These are phyloP conservation scores for Athripsodes cinereus DNA, from an alignment of 2,888 invertebrate species.

Conservation along the genomic window DNA sequence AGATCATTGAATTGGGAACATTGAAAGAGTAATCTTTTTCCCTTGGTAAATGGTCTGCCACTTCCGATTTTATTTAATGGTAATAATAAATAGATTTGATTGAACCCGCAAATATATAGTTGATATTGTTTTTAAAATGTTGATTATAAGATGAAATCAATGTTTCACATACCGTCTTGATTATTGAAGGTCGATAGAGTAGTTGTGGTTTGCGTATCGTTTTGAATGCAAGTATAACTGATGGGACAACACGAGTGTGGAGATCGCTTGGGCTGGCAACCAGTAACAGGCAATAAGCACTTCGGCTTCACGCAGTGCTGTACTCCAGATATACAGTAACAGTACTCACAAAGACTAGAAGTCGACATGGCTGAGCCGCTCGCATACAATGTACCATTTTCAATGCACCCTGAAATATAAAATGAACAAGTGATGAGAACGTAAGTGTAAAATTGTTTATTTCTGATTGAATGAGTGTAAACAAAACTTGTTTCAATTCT, in stretches of 20 bases:
- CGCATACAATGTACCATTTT: conserved; percentile 66
- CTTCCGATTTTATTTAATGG: too few relatives aligned
- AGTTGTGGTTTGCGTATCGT: conserved; percentile 29
- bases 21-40: too few relatives aligned
- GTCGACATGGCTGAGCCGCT: conserved; percentile 81
- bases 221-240: conserved; percentile 61
- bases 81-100: too few relatives aligned
- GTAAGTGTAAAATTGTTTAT: too few relatives aligned
- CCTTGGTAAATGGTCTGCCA: too few relatives aligned
- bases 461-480: too few relatives aligned
- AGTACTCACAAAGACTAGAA: conserved; percentile 75
- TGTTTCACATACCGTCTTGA: neutral
- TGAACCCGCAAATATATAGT: too few relatives aligned
- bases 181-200: conserved; percentile 13
- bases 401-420: conserved; percentile 55
- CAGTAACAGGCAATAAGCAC: conserved; percentile 69
- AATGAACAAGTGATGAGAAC: too few relatives aligned
- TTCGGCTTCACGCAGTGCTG: conserved; percentile 74
- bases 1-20: too few relatives aligned
- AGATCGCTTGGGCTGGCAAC: conserved; percentile 59
- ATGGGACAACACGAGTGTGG: conserved; percentile 73
- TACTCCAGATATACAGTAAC: conserved; percentile 72
- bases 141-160: too few relatives aligned
- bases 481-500: too few relatives aligned
- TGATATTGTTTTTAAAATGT: too few relatives aligned